Percentiles rank a stretch among this genome's conserved stretches.
phyloP scores from a whole-genome alignment of 2,113 vertebrate species.

The Macrotis lagotis region DNA sequence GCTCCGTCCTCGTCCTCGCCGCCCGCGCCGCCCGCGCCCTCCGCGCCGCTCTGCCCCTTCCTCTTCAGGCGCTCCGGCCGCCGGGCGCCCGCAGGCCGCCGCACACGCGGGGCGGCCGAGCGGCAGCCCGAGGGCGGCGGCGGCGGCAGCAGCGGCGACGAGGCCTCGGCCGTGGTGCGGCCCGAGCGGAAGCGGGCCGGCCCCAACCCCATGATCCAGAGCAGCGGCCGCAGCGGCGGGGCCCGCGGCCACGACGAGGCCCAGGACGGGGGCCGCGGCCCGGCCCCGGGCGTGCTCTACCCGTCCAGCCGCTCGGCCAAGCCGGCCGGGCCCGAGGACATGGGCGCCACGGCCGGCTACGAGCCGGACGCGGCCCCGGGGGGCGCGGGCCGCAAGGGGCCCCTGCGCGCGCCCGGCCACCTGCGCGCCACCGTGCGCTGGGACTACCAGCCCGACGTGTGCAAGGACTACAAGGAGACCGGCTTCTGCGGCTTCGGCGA shows the following conservation, averaged over 20 bases:
- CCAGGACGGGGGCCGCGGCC: slow-evolving; percentile 77
- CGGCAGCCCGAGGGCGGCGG: slow-evolving; percentile 60
- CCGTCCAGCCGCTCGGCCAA: slow-evolving; percentile 95
- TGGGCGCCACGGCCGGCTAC: slow-evolving; percentile 97
- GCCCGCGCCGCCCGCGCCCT: too few species aligned
- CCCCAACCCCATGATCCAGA: slow-evolving; percentile 95
- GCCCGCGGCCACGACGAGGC: slow-evolving; percentile 25
- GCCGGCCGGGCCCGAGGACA: slow-evolving; percentile 96
- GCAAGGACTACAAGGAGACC: slow-evolving; percentile 98
- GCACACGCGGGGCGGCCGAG: slow-evolving; percentile 48
- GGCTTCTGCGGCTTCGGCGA: slow-evolving; percentile 98
- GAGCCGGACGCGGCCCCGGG: slow-evolving; percentile 94
- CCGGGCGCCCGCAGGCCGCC: slow-evolving; percentile 56
- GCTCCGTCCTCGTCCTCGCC: slow-evolving; percentile 35
- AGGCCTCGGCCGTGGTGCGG: slow-evolving; percentile 86
- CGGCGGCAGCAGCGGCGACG: slow-evolving; percentile 78
- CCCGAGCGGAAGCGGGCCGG: slow-evolving; percentile 84
- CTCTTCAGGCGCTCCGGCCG: slow-evolving; percentile 68
- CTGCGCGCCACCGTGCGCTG: slow-evolving; percentile 94
- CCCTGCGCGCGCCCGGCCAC: slow-evolving; percentile 93
- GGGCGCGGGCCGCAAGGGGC: slow-evolving; percentile 95
- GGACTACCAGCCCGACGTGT: slow-evolving; percentile 98
- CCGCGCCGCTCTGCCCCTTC: slow-evolving; percentile 69
- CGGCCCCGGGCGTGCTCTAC: slow-evolving; percentile 90
- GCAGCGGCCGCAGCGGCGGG: slow-evolving; percentile 81